Conservation (phyloP, 1,140 invertebrate species). For the Drosophila kohkoa region DNA sequence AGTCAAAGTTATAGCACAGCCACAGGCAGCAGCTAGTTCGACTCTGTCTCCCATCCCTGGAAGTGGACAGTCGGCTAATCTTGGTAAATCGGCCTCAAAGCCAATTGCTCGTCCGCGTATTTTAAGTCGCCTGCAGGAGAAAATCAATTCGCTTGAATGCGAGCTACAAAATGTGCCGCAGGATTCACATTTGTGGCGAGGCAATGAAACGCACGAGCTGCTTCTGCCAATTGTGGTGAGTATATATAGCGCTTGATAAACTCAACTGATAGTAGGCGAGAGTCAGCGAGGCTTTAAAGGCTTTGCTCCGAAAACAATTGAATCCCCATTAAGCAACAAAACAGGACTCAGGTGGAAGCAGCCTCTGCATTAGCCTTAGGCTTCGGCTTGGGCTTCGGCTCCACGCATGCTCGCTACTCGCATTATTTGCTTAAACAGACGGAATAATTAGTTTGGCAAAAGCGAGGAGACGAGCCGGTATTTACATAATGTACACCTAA, state of each 20-base stretch:
- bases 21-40: constrained; percentile 7
- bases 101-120: constrained; percentile 81
- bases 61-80: constrained; percentile 58
- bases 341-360: background rate
- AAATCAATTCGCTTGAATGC: constrained; percentile 87
- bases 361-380: no score
- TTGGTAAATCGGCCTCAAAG: constrained; percentile 73
- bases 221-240: constrained; percentile 88
- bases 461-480: background rate
- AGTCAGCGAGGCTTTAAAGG: constrained; percentile 23
- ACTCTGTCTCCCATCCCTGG: constrained; percentile 27
- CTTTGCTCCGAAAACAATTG: constrained; percentile 59
- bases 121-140: constrained; percentile 86
- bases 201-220: constrained; percentile 89
- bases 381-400: no score
- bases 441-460: constrained; percentile 8
- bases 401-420: background rate
- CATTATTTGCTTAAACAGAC: constrained; percentile 7
- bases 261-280: background rate
- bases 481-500: constrained; percentile 7
- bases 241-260: constrained; percentile 33
- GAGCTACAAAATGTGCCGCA: constrained; percentile 87
- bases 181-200: constrained; percentile 88
- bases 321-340: constrained; percentile 50
- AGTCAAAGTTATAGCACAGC: constrained; percentile 52